These are phyloP conservation scores for Cebus imitator DNA, from an alignment of 2,113 vertebrate genomes.

Conservation along the genomic window DNA sequence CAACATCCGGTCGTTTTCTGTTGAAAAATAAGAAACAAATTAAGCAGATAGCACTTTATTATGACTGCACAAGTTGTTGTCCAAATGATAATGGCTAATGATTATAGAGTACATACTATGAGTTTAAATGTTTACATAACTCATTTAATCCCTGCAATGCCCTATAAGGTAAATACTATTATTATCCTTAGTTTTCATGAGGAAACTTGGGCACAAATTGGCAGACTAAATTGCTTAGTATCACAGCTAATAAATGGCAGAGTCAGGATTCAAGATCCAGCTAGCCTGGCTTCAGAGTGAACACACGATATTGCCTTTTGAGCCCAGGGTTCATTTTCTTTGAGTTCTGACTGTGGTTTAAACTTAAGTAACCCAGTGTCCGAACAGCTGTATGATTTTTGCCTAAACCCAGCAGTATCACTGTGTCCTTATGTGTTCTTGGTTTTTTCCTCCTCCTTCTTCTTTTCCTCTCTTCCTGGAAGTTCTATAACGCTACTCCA, in stretches of 20 bases:
- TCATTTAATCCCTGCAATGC: neutral
- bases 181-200: neutral
- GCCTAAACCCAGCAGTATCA: neutral
- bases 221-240: neutral
- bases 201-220: neutral
- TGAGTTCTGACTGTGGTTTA: neutral
- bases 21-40: neutral
- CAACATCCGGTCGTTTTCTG: slow-evolving; percentile 60
- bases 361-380: neutral
- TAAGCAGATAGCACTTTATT: neutral
- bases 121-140: neutral
- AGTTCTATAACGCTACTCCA: neutral
- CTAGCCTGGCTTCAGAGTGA: neutral
- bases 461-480: neutral
- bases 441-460: neutral
- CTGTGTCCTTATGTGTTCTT: neutral
- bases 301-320: neutral
- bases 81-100: neutral
- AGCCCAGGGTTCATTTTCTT: neutral
- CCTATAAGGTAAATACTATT: neutral
- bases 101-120: neutral
- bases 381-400: neutral
- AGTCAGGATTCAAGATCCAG: neutral
- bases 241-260: neutral
- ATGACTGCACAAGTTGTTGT: neutral